These are phyloP conservation scores for Furcula furcula DNA, from an alignment of 2,888 invertebrate species.

Conservation along the genomic window DNA sequence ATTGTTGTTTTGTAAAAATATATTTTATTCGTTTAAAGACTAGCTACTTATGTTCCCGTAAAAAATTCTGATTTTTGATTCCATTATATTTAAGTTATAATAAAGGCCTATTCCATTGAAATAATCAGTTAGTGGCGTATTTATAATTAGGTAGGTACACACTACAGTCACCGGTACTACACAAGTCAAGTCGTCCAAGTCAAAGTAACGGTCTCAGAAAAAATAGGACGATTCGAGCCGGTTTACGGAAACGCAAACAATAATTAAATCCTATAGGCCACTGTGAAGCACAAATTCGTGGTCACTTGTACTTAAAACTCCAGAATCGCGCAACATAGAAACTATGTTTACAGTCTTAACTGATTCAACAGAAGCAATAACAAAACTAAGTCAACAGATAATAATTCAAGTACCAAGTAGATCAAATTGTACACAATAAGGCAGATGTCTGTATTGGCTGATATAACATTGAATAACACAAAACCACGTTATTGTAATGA, in stretches of 20 bases:
- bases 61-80: too few relatives aligned
- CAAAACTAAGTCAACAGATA: conserved; percentile 10
- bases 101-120: too few relatives aligned
- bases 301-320: too few relatives aligned
- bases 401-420: conserved; percentile 9
- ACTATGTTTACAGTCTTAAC: conserved; percentile 3
- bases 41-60: too few relatives aligned
- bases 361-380: conserved; percentile 9
- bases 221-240: conserved; percentile 33
- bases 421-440: conserved; percentile 16
- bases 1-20: too few relatives aligned
- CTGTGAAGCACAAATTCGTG: conserved; percentile 29
- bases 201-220: conserved; percentile 21
- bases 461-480: conserved; percentile 35
- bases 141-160: too few relatives aligned
- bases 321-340: too few relatives aligned
- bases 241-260: conserved; percentile 40
- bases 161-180: neutral
- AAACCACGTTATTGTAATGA: conserved; percentile 38
- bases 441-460: conserved; percentile 23
- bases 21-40: too few relatives aligned
- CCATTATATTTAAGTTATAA: too few relatives aligned
- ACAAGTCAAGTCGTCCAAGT: conserved; percentile 12
- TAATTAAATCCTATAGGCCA: conserved; percentile 42
- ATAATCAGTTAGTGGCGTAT: too few relatives aligned